A percentile compares a stretch with the other conserved stretches of the same genome.
phyloP scores from a whole-genome alignment of 2,888 invertebrate genomes.

The Hypercompe scribonia region DNA sequence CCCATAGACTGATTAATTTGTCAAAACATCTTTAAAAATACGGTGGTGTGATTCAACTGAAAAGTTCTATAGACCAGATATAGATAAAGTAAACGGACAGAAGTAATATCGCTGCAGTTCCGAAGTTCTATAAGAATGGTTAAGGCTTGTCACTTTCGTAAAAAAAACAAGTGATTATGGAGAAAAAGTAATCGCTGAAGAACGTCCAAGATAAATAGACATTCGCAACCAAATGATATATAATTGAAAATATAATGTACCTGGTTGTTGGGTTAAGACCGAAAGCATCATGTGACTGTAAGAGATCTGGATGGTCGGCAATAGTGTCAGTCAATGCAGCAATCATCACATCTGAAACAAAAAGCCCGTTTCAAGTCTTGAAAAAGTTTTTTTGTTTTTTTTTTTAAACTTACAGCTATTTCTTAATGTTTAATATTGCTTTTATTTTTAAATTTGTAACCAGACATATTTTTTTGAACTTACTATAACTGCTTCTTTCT shows the following conservation, averaged over 20 bases:
- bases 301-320: conserved; percentile 90
- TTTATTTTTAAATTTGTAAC: too few species aligned
- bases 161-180: not conserved
- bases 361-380: not conserved
- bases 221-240: not conserved
- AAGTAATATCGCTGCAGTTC: not conserved
- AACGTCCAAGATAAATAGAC: not conserved
- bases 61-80: not conserved
- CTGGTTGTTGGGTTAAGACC: conserved; percentile 73
- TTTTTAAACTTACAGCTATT: not conserved
- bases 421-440: too few species aligned
- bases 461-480: too few species aligned
- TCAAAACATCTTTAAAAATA: not conserved
- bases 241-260: conserved; percentile 54
- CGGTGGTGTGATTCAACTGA: not conserved
- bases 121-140: not conserved
- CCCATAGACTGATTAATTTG: not conserved
- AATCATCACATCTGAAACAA: conserved; percentile 89
- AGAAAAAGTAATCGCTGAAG: not conserved
- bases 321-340: conserved; percentile 91
- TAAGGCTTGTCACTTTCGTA: not conserved
- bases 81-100: not conserved
- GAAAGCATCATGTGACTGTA: conserved; percentile 85
- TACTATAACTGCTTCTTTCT: too few species aligned
- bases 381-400: not conserved